Percentiles rank a stretch among this genome's conserved stretches.
These are phyloP conservation scores for Acrocera orbiculus DNA, from an alignment of 2,888 invertebrate genomes.

Conservation along the genomic window DNA sequence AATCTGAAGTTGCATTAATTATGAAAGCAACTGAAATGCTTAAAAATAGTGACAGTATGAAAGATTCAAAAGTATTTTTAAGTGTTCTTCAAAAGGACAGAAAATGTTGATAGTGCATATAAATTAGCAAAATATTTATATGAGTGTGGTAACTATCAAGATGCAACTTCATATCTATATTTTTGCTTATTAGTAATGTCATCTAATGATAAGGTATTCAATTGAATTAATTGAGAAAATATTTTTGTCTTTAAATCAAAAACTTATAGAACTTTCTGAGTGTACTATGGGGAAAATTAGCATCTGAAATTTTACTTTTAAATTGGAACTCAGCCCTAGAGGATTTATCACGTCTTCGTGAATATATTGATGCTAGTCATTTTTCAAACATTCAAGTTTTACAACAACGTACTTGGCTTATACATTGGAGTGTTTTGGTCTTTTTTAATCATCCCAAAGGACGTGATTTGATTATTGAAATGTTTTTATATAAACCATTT, in stretches of 20 bases:
- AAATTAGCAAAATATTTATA: constrained; percentile 93
- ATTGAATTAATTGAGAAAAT: background rate
- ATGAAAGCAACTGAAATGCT: constrained; percentile 75
- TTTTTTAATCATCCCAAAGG: constrained; percentile 98
- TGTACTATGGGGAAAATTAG: constrained; percentile 82
- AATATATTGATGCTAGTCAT: constrained; percentile 86
- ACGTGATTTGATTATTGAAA: constrained; percentile 91
- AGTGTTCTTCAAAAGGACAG: constrained; percentile 79
- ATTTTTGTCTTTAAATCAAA: too few relatives aligned
- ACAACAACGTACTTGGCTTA: constrained; percentile 96
- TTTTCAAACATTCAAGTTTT: constrained; percentile 67
- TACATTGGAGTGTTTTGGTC: constrained; percentile 98
- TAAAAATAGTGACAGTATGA: constrained; percentile 81
- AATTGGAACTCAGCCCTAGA: constrained; percentile 97
- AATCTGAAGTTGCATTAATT: constrained; percentile 75
- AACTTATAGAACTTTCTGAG: constrained; percentile 75
- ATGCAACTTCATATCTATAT: constrained; percentile 88
- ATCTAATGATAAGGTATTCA: constrained; percentile 63
- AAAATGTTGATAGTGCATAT: constrained; percentile 89
- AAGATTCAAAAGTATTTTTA: constrained; percentile 83
- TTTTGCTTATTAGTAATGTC: constrained; percentile 90
- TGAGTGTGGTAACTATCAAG: constrained; percentile 95
- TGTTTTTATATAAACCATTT: constrained; percentile 91
- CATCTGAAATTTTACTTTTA: constrained; percentile 78
- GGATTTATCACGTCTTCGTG: constrained; percentile 85